Base-by-base conservation (phyloP, 1,140 invertebrate species). In the Cepaea nemoralis region DNA sequence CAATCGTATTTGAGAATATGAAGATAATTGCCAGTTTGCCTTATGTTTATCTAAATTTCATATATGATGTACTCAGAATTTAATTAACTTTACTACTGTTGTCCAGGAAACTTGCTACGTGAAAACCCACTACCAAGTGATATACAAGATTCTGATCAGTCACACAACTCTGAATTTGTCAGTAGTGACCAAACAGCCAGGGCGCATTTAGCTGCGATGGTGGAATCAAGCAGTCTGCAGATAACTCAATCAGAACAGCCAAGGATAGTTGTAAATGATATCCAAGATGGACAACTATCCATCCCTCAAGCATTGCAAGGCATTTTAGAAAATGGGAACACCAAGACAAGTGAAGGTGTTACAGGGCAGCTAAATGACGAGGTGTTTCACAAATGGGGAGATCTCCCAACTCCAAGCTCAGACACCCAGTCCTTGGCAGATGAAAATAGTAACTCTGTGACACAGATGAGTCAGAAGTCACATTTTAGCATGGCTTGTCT, bases 401-500 rank as follows among this genome's bases (percentile, higher is more conserved):
- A 63, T 31, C 3, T 42, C n/a, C 24, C 71, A 6, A n/a, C 71
- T 33, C 40, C 42, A 2, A 3, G 37, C 40, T 74, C 40, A n/a
- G n/a, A 48, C 1, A 27, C 71, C 12, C 42, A 74, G 31, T 74
- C 40, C 22, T 8, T 45, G 16, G 42, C 14, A 45, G 31, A 24
- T 5, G 31, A 27, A 31, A 48, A 1, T 16, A 50, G 27, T 48
- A 37, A 42, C 8, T 40, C 5, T 33, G 67, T 37, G 14, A 27
- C 16, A 8, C 5, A 2, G 22, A 8, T 27, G 5, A 45, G 8
- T n/a, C 22, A 48, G n/a, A 42, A 8, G 27, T 48, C 71, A 48
- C 48, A 31, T 6, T 74, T 74, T 48, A 74, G 71, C 27, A 74
- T 74, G 71, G 71, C 71, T 12, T 74, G 71, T 48, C 42, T 74